phyloP scores from a whole-genome alignment of 2,888 invertebrate genomes.

The Arenicola marina region DNA sequence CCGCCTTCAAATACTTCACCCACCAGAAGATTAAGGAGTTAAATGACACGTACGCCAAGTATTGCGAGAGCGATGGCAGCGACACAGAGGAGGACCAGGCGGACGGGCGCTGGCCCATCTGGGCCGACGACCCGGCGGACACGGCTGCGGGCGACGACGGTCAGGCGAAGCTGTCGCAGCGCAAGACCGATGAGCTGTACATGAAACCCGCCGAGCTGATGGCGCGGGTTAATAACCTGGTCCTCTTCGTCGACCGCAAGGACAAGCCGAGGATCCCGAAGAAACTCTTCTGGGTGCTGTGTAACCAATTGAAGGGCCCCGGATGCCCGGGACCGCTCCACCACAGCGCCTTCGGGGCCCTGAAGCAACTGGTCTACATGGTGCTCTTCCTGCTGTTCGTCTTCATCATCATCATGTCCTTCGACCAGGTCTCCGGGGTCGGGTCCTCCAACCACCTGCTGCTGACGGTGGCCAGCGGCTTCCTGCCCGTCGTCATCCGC shows the following conservation, averaged over 20 bases:
- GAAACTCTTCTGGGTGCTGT: not conserved
- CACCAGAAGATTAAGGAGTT: not conserved
- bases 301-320: not conserved
- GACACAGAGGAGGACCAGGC: not conserved
- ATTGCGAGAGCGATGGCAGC: not conserved
- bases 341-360: not conserved
- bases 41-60: not conserved
- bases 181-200: too few species aligned
- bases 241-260: not conserved
- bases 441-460: not conserved
- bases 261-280: not conserved
- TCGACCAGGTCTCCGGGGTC: not conserved
- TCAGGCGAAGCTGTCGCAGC: too few species aligned
- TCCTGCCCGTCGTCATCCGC: not conserved
- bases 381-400: not conserved
- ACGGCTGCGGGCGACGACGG: too few species aligned
- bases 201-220: not conserved
- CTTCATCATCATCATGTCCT: slow-evolving; percentile 1
- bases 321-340: not conserved
- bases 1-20: not conserved
- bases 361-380: slow-evolving; percentile 4
- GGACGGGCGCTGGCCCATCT: too few species aligned
- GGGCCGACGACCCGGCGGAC: too few species aligned
- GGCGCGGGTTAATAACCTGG: not conserved
- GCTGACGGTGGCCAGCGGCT: slow-evolving; percentile 1